Conservation (phyloP, 2,113 vertebrate species). For the Cervus canadensis region DNA sequence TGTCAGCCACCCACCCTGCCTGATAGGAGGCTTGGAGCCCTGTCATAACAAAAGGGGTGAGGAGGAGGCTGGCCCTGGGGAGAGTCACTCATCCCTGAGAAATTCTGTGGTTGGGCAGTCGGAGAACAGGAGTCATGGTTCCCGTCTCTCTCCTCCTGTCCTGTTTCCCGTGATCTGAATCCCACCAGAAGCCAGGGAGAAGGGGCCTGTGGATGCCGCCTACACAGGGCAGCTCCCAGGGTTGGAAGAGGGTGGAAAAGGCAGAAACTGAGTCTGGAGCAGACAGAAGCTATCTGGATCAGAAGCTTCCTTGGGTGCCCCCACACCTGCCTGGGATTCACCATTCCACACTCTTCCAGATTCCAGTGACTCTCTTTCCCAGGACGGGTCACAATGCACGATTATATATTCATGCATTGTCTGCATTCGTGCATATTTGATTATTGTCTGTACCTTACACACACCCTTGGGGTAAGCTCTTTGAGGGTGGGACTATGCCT, state of each 20-base stretch:
- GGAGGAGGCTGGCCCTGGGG: neutral
- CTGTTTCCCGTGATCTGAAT: no score
- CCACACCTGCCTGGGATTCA: neutral
- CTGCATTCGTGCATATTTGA: neutral
- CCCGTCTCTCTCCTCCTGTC: neutral
- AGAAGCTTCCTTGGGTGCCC: neutral
- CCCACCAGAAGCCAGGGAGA: neutral
- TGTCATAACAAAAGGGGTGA: rapidly evolving
- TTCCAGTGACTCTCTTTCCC: no score
- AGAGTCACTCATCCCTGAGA: neutral
- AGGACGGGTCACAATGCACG: rapidly evolving
- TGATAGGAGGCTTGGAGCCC: rapidly evolving
- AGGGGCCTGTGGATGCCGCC: neutral
- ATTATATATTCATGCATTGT: rapidly evolving
- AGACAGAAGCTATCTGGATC: rapidly evolving
- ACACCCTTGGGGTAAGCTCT: neutral
- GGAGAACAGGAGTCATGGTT: rapidly evolving
- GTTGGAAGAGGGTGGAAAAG: neutral
- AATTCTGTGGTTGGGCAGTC: rapidly evolving
- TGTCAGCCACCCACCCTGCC: neutral
- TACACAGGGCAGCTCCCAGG: neutral
- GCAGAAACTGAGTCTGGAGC: neutral
- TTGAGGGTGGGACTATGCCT: rapidly evolving
- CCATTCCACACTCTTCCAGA: neutral
- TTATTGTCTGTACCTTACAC: neutral